A percentile compares a stretch with the other conserved stretches of the same genome.
Evolutionary conservation across 1,140 invertebrate species (phyloP).

Genomic region (Magallana angulata): DNA sequence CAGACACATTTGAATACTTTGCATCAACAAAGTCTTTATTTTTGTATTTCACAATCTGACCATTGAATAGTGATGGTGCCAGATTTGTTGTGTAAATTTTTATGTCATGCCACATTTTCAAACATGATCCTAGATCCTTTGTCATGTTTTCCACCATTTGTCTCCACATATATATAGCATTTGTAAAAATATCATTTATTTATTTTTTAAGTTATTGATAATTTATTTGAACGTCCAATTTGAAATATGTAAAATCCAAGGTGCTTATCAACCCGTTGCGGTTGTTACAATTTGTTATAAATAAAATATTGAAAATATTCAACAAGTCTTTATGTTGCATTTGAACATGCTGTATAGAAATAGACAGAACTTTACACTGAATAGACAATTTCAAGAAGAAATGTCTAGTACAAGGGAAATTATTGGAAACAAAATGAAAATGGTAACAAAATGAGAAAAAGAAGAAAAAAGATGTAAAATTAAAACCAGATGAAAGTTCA

Average conservation of each 20-base stretch:
- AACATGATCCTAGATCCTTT: constrained; percentile 19
- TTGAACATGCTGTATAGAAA: too few species aligned
- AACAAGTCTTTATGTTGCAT: background rate
- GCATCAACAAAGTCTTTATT: constrained; percentile 31
- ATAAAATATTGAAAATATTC: constrained; percentile 20
- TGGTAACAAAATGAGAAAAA: too few species aligned
- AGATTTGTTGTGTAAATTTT: constrained; percentile 23
- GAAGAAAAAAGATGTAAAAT: too few species aligned
- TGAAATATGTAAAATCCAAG: constrained; percentile 25
- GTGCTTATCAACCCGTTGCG: background rate
- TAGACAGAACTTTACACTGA: too few species aligned
- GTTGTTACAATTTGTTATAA: constrained; percentile 37
- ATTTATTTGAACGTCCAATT: constrained; percentile 34
- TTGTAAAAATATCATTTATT: constrained; percentile 37
- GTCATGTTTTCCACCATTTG: constrained; percentile 12
- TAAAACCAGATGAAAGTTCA: too few species aligned
- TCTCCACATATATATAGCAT: constrained; percentile 19
- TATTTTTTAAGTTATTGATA: constrained; percentile 39
- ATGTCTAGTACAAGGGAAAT: too few species aligned
- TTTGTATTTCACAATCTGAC: constrained; percentile 19
- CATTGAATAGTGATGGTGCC: background rate
- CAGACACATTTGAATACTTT: constrained; percentile 15
- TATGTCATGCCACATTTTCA: constrained; percentile 2
- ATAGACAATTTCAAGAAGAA: too few species aligned
- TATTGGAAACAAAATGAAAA: too few species aligned